These are phyloP conservation scores for Epinephelus malabaricus DNA, from an alignment of 2,797 vertebrate species.

Conservation along the genomic window DNA sequence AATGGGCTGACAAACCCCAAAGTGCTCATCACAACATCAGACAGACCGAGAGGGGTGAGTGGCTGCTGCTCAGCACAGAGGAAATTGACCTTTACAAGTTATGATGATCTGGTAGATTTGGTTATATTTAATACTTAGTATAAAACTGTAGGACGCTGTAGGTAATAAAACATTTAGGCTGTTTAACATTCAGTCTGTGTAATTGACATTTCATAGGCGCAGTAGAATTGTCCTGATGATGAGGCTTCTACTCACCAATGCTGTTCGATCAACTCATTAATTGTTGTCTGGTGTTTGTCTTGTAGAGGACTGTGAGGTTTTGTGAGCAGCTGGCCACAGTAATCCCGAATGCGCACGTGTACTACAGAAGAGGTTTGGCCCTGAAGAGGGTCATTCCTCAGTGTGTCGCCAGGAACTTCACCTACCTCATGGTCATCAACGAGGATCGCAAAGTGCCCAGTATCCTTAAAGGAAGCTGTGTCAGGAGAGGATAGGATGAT, in stretches of 20 bases:
- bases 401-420: conserved; percentile 93
- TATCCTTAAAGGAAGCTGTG: conserved; percentile 86
- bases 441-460: conserved; percentile 96
- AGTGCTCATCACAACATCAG: conserved; percentile 98
- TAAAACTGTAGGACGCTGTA: background rate
- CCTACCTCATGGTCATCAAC: conserved; percentile 95
- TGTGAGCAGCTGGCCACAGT: conserved; percentile 93
- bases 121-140: too few species aligned
- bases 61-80: background rate
- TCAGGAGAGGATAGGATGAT: background rate
- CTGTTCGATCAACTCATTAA: background rate
- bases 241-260: background rate
- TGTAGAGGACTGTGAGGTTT: conserved; percentile 94
- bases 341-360: conserved; percentile 94
- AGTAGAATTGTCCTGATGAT: background rate
- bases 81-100: background rate
- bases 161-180: background rate
- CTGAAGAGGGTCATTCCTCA: conserved; percentile 97
- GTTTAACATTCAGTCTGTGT: background rate
- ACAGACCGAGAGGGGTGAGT: conserved; percentile 95
- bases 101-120: background rate
- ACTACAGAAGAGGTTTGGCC: conserved; percentile 96
- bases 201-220: background rate
- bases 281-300: conserved; percentile 13
- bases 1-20: conserved; percentile 94